Percentiles rank a stretch among this genome's conserved stretches.
Evolutionary conservation across 2,113 vertebrate species (phyloP).

Genomic region (Sinosuthora webbiana): DNA sequence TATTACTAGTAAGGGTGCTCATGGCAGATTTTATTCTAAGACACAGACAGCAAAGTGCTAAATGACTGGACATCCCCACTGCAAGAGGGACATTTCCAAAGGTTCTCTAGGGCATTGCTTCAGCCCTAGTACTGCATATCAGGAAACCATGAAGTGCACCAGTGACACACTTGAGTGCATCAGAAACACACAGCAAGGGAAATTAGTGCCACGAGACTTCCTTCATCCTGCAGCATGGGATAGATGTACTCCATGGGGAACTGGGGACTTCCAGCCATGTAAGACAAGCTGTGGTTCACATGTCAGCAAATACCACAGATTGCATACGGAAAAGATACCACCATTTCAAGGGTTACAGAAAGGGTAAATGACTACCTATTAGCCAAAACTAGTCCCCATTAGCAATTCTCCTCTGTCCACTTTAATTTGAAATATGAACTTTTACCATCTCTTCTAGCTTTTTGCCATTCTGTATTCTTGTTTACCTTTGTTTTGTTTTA

Average conservation of each 20-base stretch:
- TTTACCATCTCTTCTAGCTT: neutral
- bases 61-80: neutral
- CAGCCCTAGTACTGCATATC: neutral
- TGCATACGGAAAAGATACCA: neutral
- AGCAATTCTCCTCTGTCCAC: neutral
- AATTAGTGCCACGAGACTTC: neutral
- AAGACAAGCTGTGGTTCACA: neutral
- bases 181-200: fast-evolving
- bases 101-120: neutral
- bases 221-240: neutral
- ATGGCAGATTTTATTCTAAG: neutral
- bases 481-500: neutral
- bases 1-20: neutral
- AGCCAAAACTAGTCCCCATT: neutral
- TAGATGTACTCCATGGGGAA: neutral
- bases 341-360: neutral
- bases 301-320: neutral
- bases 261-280: fast-evolving
- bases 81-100: neutral
- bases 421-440: neutral
- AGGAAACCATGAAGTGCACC: neutral
- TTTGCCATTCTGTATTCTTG: neutral
- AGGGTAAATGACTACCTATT: neutral
- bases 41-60: neutral
- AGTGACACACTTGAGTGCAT: neutral